Evolutionary conservation across 2,888 invertebrate species (phyloP), one percentile per base, ranked within the genome.

Genomic region (Eupsilia transversa): DNA sequence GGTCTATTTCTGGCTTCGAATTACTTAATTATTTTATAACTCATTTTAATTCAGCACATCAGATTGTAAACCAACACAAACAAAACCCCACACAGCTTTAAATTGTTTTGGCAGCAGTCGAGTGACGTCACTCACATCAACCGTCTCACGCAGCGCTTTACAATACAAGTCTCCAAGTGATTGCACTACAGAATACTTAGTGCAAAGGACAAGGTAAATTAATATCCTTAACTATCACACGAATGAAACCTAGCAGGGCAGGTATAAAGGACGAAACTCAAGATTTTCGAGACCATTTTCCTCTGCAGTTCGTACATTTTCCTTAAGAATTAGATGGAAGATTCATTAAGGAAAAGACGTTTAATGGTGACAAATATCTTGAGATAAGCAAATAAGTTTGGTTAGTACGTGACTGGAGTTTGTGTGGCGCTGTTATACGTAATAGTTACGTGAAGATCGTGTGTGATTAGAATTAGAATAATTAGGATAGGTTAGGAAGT

Each of bases 241-340:
- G 79, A 72, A 76, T 67, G 46, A 70, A 73, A 38, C 64, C 83
- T 82, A 72, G 60, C 3, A 23, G 12, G 27, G 23, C 30, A 12
- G 72, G 35, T 46, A 1, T 52, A 49, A 72, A 85, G 85, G 79
- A 66, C 83, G 65, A 52, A 60, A 38, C 63, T 80, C 82, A 87
- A 87, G 82, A 84, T 72, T 75, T 77, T 82, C 33, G 66, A 61
- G 43, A 56, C 27, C 46, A 65, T 86, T 86, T 80, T 82, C 87
- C 85, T 78, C 41, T 46, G 72, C n/a, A 63, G 56, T 79, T 78
- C 57, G 67, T 46, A 17, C 5, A 41, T 72, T 85, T 84, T 87
- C 87, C 85, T 86, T 38, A 54, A 64, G 65, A 75, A 56, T 68
- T 64, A 77, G 41, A 73, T 57, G 33, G 52, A 61, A 67, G 71